Evolutionary conservation across 1,140 invertebrate genomes (phyloP).

Genomic region (Ctenoplectra terminalis): DNA sequence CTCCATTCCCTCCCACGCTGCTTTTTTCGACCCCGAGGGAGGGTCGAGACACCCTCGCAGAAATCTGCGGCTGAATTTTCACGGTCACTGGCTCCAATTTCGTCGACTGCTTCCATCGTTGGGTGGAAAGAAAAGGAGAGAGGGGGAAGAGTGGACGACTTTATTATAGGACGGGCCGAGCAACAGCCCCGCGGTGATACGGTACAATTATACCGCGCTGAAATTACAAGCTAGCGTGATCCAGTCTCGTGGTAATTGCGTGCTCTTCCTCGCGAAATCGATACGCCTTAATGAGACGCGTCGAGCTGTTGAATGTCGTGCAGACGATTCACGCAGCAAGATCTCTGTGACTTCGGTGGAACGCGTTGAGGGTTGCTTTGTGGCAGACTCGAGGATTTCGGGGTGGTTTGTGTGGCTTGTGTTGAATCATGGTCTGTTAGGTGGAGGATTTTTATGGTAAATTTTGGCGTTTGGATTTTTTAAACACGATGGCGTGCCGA

Average conservation of each 20-base stretch:
- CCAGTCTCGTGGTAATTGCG: conserved; percentile 16
- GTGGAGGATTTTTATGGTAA: background rate
- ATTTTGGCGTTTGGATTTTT: no score
- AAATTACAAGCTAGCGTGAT: conserved; percentile 28
- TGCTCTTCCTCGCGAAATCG: conserved; percentile 6
- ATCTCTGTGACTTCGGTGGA: background rate
- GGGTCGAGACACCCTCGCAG: conserved; percentile 37
- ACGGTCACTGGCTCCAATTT: conserved; percentile 74
- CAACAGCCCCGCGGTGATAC: conserved; percentile 23
- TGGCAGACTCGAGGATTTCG: background rate
- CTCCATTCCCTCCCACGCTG: background rate
- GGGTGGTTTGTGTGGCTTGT: no score
- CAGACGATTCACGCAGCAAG: background rate
- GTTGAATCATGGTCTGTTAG: background rate
- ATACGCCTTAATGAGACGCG: conserved; percentile 32
- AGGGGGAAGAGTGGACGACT: conserved; percentile 4
- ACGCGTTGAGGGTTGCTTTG: background rate
- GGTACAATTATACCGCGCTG: conserved; percentile 20
- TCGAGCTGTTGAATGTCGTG: background rate
- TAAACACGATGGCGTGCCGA: no score
- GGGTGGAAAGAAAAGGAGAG: background rate
- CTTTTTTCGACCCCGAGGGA: background rate
- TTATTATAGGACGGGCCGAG: conserved; percentile 24
- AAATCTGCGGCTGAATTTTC: conserved; percentile 68
- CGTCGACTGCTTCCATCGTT: conserved; percentile 43